These are phyloP conservation scores for Mycetomoellerius zeteki DNA, from an alignment of 1,140 invertebrate species.

Conservation along the genomic window DNA sequence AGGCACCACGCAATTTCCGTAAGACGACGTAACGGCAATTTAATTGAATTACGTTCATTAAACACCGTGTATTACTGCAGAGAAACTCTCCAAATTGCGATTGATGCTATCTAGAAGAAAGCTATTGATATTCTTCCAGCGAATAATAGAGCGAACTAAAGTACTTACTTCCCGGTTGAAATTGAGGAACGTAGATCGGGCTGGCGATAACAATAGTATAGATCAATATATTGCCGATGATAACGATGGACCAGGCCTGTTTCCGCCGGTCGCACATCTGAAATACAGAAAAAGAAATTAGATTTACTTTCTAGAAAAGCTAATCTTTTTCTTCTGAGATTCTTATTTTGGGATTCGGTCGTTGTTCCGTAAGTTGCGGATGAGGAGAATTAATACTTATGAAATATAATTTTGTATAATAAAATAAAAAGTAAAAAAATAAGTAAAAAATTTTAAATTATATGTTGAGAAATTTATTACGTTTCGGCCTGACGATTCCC, in stretches of 20 bases:
- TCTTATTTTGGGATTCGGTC: not conserved
- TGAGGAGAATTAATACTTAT: too few species aligned
- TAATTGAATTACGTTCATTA: conserved; percentile 45
- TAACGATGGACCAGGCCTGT: conserved; percentile 73
- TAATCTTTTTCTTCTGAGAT: not conserved
- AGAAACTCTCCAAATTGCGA: not conserved
- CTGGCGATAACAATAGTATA: conserved; percentile 72
- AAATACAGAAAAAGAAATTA: conserved; percentile 67
- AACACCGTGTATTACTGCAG: not conserved
- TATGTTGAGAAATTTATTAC: too few species aligned
- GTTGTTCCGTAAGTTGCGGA: too few species aligned
- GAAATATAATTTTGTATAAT: too few species aligned
- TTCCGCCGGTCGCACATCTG: conserved; percentile 82
- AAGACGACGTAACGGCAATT: conserved; percentile 52
- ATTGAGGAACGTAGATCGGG: conserved; percentile 83
- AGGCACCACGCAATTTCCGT: conserved; percentile 44
- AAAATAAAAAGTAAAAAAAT: too few species aligned
- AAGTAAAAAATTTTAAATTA: too few species aligned
- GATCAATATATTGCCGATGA: conserved; percentile 79
- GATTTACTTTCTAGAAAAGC: not conserved
- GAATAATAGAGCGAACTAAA: conserved; percentile 41
- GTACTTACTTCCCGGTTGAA: conserved; percentile 82
- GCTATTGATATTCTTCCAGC: conserved; percentile 49
- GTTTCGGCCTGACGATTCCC: too few species aligned
- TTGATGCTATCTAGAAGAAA: conserved; percentile 20